phyloP scores from a whole-genome alignment of 1,140 invertebrate genomes.

The Drosophila dunni region DNA sequence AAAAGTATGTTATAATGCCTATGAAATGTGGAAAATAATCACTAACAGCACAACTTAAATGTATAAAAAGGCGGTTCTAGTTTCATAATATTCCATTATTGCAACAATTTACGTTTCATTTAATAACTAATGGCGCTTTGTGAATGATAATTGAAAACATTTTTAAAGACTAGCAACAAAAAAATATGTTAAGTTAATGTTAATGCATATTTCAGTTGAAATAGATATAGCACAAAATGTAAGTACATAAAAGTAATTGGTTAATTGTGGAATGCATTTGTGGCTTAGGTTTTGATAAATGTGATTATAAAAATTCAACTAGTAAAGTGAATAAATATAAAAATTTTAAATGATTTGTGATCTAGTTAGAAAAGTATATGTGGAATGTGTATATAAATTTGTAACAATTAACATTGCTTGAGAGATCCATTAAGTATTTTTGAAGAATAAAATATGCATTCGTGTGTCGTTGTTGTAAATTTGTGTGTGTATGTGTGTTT shows the following conservation, averaged over 20 bases:
- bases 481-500: conserved; percentile 41
- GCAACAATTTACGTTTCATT: conserved; percentile 67
- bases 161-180: conserved; percentile 73
- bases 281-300: conserved; percentile 1
- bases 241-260: conserved; percentile 48
- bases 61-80: conserved; percentile 63
- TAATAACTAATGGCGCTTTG: conserved; percentile 71
- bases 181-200: conserved; percentile 26
- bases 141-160: conserved; percentile 54
- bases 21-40: conserved; percentile 53
- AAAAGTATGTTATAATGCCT: conserved; percentile 19
- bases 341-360: conserved; percentile 34
- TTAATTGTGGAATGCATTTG: conserved; percentile 29
- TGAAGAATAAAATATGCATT: conserved; percentile 50
- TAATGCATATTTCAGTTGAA: conserved; percentile 27
- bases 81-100: conserved; percentile 64
- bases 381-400: conserved; percentile 43
- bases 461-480: conserved; percentile 59
- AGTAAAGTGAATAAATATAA: conserved; percentile 29
- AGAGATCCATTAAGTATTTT: conserved; percentile 67
- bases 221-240: conserved; percentile 41
- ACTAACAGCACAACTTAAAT: conserved; percentile 77
- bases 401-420: conserved; percentile 69
- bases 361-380: conserved; percentile 22
- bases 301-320: conserved; percentile 30